Evolutionary conservation across 2,888 invertebrate species (phyloP).

Genomic region (Zeuzera pyrina): DNA sequence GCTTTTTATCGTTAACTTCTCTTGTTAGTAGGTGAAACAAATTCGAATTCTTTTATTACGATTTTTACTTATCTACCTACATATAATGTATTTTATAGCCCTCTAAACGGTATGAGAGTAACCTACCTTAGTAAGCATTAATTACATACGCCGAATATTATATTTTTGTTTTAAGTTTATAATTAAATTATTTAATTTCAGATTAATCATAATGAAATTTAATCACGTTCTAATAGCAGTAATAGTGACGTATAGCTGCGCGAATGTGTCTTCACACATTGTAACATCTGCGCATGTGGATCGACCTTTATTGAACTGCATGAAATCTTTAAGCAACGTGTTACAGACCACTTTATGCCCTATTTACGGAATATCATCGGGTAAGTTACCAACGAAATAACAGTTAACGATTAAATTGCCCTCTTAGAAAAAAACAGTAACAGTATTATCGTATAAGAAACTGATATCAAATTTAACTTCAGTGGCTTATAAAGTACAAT

Average conservation of each 20-base stretch:
- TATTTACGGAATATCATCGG: slow-evolving; percentile 22
- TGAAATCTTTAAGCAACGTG: slow-evolving; percentile 21
- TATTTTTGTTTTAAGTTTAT: too few relatives aligned
- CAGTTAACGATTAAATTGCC: slow-evolving; percentile 3
- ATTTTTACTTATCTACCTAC: too few relatives aligned
- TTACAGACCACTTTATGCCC: slow-evolving; percentile 26
- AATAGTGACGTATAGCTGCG: slow-evolving; percentile 22
- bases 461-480: not conserved
- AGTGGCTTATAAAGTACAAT: too few relatives aligned
- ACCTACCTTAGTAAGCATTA: too few relatives aligned
- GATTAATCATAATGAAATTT: slow-evolving; percentile 27
- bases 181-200: too few relatives aligned
- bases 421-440: not conserved
- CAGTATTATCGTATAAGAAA: not conserved
- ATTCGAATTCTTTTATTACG: too few relatives aligned
- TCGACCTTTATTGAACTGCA: slow-evolving; percentile 22
- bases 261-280: slow-evolving; percentile 28
- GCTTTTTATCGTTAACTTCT: too few relatives aligned
- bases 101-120: too few relatives aligned
- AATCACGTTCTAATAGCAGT: slow-evolving; percentile 24
- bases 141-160: too few relatives aligned
- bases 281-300: slow-evolving; percentile 28
- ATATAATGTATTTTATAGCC: too few relatives aligned
- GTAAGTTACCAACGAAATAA: slow-evolving; percentile 22
- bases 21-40: too few relatives aligned